Conservation (phyloP, 2,113 vertebrate species). For the Crotalus tigris region DNA sequence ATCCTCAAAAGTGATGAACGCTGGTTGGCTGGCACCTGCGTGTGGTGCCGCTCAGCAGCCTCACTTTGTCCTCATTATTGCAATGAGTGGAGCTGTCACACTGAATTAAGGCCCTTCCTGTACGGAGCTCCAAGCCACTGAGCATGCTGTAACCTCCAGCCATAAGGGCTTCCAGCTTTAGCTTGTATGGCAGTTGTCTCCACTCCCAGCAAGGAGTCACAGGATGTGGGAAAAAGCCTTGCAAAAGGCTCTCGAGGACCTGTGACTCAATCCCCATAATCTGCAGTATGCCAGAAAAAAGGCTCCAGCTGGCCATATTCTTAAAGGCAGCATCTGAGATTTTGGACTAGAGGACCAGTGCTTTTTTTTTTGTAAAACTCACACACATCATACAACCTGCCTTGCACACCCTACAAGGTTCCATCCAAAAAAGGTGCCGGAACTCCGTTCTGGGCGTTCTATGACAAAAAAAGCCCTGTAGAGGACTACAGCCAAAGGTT, state of each 20-base stretch:
- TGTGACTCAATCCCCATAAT: neutral
- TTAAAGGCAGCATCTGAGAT: neutral
- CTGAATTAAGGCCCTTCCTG: slow-evolving; percentile 33
- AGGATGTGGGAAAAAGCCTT: neutral
- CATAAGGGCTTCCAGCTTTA: neutral
- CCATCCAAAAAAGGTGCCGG: no score
- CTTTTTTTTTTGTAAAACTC: no score
- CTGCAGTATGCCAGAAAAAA: neutral
- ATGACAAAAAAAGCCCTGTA: no score
- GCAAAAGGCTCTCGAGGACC: neutral
- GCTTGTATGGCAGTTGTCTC: neutral
- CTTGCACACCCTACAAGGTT: no score
- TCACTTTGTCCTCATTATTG: slow-evolving; percentile 36
- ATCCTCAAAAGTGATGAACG: rapidly evolving
- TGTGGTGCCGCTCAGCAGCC: neutral
- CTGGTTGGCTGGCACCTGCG: slow-evolving; percentile 15
- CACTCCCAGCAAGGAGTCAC: neutral
- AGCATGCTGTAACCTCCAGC: neutral
- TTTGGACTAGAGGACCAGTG: neutral
- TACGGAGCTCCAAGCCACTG: neutral
- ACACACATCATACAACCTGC: no score
- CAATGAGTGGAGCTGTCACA: slow-evolving; percentile 34
- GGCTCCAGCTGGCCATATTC: neutral
- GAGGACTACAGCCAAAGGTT: neutral
- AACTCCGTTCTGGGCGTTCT: no score